Evolutionary conservation across 1,140 invertebrate species (phyloP).

Genomic region (Neodiprion virginianus): DNA sequence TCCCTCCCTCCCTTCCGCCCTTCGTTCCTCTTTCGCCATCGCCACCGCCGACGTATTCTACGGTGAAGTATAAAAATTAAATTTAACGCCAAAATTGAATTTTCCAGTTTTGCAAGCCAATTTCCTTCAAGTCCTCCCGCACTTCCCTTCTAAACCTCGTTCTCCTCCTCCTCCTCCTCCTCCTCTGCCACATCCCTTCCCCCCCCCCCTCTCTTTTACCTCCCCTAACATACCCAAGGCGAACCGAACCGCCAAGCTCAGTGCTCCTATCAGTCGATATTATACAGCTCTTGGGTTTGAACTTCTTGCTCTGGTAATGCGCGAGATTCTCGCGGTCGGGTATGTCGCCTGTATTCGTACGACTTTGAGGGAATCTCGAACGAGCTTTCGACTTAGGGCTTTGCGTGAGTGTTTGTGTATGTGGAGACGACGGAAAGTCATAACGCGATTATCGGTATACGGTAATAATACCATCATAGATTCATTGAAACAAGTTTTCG

Average conservation of each 20-base stretch:
- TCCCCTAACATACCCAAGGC: background rate
- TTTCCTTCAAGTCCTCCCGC: constrained; percentile 4
- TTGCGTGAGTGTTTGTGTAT: no score
- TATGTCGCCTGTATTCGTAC: background rate
- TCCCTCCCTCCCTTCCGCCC: constrained; percentile 7
- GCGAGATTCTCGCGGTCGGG: background rate
- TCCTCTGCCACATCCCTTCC: background rate
- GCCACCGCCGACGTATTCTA: constrained; percentile 2
- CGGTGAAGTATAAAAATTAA: constrained; percentile 7
- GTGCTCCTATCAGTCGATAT: background rate
- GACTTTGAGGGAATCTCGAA: background rate
- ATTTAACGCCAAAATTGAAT: constrained; percentile 4
- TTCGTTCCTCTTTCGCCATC: background rate
- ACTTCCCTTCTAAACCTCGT: background rate
- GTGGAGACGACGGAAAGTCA: no score
- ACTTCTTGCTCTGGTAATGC: background rate
- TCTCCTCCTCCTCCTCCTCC: background rate
- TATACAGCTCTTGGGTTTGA: background rate
- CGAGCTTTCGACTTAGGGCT: background rate
- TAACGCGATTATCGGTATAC: no score
- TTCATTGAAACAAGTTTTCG: no score
- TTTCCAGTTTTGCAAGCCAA: constrained; percentile 7
- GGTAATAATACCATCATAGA: no score
- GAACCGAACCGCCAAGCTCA: background rate
- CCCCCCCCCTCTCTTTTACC: background rate